Evolutionary conservation across 2,797 vertebrate species (phyloP).

Genomic region (Lerista edwardsae): DNA sequence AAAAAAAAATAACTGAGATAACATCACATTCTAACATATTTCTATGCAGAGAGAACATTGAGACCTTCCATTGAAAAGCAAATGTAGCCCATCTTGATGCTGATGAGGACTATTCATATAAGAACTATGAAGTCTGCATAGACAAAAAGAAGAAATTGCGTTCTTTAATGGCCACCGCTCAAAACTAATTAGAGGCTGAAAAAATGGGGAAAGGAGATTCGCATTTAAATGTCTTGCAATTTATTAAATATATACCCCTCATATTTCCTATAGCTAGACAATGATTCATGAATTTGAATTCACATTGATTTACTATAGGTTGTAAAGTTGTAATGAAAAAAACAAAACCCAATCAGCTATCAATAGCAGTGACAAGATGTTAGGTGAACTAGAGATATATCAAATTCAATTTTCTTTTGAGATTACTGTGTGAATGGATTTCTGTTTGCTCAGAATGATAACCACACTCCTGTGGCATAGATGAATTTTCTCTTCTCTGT

Average conservation of each 20-base stretch:
- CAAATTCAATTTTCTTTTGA: not conserved
- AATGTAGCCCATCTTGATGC: constrained; percentile 2
- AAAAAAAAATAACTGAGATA: no score
- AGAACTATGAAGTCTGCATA: not conserved
- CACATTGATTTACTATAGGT: not conserved
- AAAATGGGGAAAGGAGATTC: not conserved
- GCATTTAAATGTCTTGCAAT: not conserved
- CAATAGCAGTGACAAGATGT: not conserved
- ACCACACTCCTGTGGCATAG: not conserved
- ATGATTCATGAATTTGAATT: not conserved
- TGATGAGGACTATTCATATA: not conserved
- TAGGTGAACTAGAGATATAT: not conserved
- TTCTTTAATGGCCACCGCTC: not conserved
- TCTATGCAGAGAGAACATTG: accelerated
- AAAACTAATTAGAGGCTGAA: not conserved
- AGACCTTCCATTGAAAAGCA: not conserved
- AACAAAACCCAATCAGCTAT: not conserved
- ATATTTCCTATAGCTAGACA: not conserved
- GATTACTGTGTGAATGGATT: not conserved
- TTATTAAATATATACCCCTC: not conserved
- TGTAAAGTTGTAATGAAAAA: not conserved
- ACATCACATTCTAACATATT: not conserved
- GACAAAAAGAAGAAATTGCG: no score
- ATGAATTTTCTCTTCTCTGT: not conserved
- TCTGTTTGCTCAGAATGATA: not conserved